phyloP scores from a whole-genome alignment of 2,888 invertebrate species.

The Xylophagus ater region DNA sequence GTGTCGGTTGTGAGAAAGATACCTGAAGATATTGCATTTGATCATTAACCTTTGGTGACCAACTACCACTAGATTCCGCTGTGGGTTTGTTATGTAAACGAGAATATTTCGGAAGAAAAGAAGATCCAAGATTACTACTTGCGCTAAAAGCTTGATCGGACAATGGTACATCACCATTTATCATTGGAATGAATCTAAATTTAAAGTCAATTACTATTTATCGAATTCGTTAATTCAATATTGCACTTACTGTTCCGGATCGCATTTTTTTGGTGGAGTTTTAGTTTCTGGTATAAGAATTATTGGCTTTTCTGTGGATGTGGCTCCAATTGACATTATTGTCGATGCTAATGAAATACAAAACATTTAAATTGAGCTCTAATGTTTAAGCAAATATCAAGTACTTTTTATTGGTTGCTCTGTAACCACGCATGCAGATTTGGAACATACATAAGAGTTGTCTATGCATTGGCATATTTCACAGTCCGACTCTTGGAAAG shows the following conservation, averaged over 20 bases:
- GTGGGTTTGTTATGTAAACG: slow-evolving; percentile 38
- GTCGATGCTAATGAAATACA: not conserved
- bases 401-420: no score
- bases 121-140: slow-evolving; percentile 43
- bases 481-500: slow-evolving; percentile 49
- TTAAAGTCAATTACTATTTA: not conserved
- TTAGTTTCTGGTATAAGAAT: slow-evolving; percentile 26
- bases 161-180: slow-evolving; percentile 41
- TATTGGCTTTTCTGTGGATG: slow-evolving; percentile 14
- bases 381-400: no score
- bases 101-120: slow-evolving; percentile 45
- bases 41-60: slow-evolving; percentile 54
- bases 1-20: slow-evolving; percentile 50
- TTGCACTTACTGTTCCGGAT: slow-evolving; percentile 32
- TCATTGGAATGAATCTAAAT: slow-evolving; percentile 32
- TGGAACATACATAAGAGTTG: slow-evolving; percentile 61
- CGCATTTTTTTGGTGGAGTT: slow-evolving; percentile 42
- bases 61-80: slow-evolving; percentile 44
- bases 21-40: slow-evolving; percentile 59
- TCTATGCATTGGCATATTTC: slow-evolving; percentile 69
- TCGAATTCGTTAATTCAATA: not conserved
- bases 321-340: not conserved
- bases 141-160: slow-evolving; percentile 47
- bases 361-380: not conserved
- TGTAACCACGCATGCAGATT: slow-evolving; percentile 38